These are phyloP conservation scores for Stomatorhinus walkeri DNA, from an alignment of 2,797 vertebrate genomes.

Conservation along the genomic window DNA sequence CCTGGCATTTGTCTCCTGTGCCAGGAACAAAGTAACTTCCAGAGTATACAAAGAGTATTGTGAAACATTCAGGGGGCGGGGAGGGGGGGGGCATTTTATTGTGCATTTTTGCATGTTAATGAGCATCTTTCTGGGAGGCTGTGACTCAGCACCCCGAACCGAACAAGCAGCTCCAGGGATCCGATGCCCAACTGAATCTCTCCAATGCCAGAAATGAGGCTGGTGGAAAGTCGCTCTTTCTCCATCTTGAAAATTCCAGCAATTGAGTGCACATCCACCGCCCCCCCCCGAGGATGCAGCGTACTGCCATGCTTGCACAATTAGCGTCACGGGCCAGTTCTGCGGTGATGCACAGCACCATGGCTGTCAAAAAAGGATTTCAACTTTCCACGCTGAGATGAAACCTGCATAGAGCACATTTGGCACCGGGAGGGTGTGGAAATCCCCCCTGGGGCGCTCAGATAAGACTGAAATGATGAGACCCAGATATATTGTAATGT, in stretches of 20 bases:
- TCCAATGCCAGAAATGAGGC: constrained; percentile 36
- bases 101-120: constrained; percentile 32
- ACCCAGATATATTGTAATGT: not conserved
- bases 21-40: constrained; percentile 4
- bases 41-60: not conserved
- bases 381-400: not conserved
- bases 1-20: constrained; percentile 12
- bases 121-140: not conserved
- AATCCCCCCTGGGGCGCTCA: not conserved
- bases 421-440: not conserved
- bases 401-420: not conserved
- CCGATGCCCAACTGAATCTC: constrained; percentile 25
- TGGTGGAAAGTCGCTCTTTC: not conserved
- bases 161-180: constrained; percentile 27
- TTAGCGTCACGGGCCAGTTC: not conserved
- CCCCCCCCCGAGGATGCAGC: not conserved
- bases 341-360: not conserved
- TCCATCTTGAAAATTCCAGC: not conserved
- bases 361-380: not conserved
- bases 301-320: not conserved
- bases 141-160: constrained; percentile 19
- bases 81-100: not conserved
- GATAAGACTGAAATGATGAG: not conserved
- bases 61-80: not conserved
- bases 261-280: not conserved